Evolutionary conservation across 2,888 invertebrate species (phyloP), one percentile per base, ranked within the genome.

Genomic region (Pedicia rivosa): DNA sequence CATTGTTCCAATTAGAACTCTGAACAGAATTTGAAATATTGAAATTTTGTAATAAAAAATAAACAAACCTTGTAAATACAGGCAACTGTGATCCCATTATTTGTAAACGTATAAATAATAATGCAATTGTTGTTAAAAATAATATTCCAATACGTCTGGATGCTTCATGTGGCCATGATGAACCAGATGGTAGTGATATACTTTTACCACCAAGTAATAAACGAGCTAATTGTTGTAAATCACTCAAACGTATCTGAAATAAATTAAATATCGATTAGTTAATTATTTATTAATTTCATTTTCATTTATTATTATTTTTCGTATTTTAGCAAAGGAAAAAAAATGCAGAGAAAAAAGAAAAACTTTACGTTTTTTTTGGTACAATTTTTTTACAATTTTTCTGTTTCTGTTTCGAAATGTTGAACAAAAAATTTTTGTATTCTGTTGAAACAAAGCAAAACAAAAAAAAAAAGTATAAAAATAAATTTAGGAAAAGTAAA

Each of bases 1-100:
- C n/a, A n/a, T n/a, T n/a, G n/a, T n/a, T n/a, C n/a, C n/a, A n/a
- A n/a, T n/a, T n/a, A n/a, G n/a, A n/a, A n/a, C n/a, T n/a, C n/a
- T n/a, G n/a, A n/a, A n/a, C n/a, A n/a, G n/a, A n/a, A n/a, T n/a
- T n/a, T n/a, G n/a, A n/a, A n/a, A n/a, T n/a, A n/a, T n/a, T n/a
- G n/a, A n/a, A n/a, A n/a, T n/a, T n/a, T n/a, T n/a, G n/a, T n/a
- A n/a, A n/a, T n/a, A 8, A 24, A 22, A 22, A 35, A 26, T 17
- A 26, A 33, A 29, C 53, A 48, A 57, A 77, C 70, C 79, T 74
- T 38, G 94, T 95, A 60, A 95, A 95, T 43, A 92, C 86, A 6
- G 94, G 95, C 50, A 95, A 66, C 63, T 91, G 90, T 0, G 91
- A 87, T 12, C 94, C 94, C 94, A 95, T 95, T 40, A 95, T 82